Evolutionary conservation across 23 tunicate genomes (phyloP).

Genomic region (Phallusia fumigata): DNA sequence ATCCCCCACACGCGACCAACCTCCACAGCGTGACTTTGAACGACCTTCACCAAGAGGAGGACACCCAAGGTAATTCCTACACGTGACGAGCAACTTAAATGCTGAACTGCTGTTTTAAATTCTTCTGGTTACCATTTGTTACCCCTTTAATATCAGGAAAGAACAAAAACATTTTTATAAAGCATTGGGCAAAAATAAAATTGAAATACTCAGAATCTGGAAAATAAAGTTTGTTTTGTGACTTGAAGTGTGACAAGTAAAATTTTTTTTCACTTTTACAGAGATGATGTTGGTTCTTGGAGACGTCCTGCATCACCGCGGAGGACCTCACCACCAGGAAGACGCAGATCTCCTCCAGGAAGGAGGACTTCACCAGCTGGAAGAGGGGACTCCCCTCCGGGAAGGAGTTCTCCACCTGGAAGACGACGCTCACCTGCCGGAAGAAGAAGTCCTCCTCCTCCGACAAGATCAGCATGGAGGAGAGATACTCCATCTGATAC

Average conservation of each 20-base stretch:
- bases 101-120: too few relatives aligned
- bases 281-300: slow-evolving; percentile 49
- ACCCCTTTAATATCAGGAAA: too few relatives aligned
- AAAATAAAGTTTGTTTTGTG: too few relatives aligned
- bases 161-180: too few relatives aligned
- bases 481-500: not conserved
- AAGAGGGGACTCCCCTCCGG: slow-evolving; percentile 72
- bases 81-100: too few relatives aligned
- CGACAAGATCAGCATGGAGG: not conserved
- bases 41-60: slow-evolving; percentile 27
- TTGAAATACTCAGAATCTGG: too few relatives aligned
- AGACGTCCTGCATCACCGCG: slow-evolving; percentile 52
- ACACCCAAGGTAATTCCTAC: slow-evolving; percentile 6
- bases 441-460: slow-evolving; percentile 30
- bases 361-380: slow-evolving; percentile 81
- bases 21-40: not conserved
- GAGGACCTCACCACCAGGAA: slow-evolving; percentile 65
- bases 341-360: slow-evolving; percentile 62
- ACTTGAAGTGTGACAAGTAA: too few relatives aligned
- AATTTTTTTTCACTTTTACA: not conserved
- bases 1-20: slow-evolving; percentile 5
- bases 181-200: too few relatives aligned
- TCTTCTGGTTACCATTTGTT: too few relatives aligned
- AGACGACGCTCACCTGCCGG: slow-evolving; percentile 61
- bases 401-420: slow-evolving; percentile 73